These are phyloP conservation scores for Chromobotia macracanthus DNA, from an alignment of 2,797 vertebrate genomes.

Conservation along the genomic window DNA sequence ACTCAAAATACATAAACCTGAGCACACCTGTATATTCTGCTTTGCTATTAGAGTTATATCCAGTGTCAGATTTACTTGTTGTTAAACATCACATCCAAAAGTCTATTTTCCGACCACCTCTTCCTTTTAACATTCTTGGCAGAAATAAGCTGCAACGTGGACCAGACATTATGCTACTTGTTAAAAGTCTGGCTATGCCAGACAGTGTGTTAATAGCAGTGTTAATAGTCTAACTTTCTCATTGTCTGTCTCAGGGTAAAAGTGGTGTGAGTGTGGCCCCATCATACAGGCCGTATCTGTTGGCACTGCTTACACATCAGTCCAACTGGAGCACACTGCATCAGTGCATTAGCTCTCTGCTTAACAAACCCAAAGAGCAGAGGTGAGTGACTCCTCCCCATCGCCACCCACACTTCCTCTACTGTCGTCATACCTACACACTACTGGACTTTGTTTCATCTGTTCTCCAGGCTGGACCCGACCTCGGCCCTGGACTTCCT, in stretches of 20 bases:
- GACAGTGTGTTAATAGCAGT: too few relatives aligned
- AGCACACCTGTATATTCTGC: too few relatives aligned
- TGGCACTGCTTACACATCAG: conserved; percentile 96
- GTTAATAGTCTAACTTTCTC: neutral
- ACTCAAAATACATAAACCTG: too few relatives aligned
- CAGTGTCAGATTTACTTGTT: too few relatives aligned
- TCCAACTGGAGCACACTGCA: conserved; percentile 94
- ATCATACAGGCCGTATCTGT: conserved; percentile 92
- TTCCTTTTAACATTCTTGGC: neutral
- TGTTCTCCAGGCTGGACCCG: conserved; percentile 85
- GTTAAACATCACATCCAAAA: too few relatives aligned
- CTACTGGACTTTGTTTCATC: neutral
- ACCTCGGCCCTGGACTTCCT: conserved; percentile 94
- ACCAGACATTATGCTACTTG: neutral
- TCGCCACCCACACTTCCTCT: neutral
- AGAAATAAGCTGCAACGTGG: neutral
- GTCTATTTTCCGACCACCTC: neutral
- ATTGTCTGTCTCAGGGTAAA: conserved; percentile 46
- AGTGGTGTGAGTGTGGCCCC: conserved; percentile 63
- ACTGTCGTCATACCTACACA: neutral
- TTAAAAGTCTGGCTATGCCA: too few relatives aligned
- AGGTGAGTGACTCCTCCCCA: conserved; percentile 73
- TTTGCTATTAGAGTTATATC: too few relatives aligned
- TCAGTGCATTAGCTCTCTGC: conserved; percentile 87
- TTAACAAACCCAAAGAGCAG: conserved; percentile 87